Conservation (phyloP, 1,140 invertebrate species). For the Caenorhabditis latens region DNA sequence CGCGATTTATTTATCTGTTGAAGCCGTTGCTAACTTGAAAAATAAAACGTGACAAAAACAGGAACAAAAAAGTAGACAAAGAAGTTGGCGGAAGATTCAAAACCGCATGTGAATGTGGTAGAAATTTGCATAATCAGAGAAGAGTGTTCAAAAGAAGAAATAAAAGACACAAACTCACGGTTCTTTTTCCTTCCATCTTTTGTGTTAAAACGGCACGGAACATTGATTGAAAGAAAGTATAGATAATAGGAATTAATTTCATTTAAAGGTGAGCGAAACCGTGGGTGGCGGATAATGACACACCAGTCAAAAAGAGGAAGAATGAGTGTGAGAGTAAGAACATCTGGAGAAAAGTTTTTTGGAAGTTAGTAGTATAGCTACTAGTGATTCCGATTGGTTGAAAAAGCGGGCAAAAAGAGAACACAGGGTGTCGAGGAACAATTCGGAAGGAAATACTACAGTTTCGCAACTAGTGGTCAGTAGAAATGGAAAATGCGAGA, state of each 20-base stretch:
- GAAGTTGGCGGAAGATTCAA: neutral
- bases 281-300: constrained; percentile 53
- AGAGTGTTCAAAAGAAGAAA: constrained; percentile 23
- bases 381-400: no score
- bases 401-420: no score
- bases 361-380: neutral
- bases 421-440: no score
- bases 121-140: constrained; percentile 24
- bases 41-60: neutral
- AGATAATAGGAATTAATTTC: constrained; percentile 53
- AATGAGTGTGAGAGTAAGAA: neutral
- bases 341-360: constrained; percentile 3
- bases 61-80: neutral
- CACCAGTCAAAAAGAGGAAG: neutral
- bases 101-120: neutral
- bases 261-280: constrained; percentile 44
- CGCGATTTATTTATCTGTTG: constrained; percentile 17
- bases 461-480: no score
- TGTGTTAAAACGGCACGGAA: constrained; percentile 18
- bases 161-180: constrained; percentile 17
- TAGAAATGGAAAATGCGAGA: no score
- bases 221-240: constrained; percentile 40
- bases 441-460: no score
- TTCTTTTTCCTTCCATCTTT: neutral
- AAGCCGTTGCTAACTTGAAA: neutral